phyloP scores from a whole-genome alignment of 2,888 invertebrate genomes.

The Pseudeuparius sepicola region DNA sequence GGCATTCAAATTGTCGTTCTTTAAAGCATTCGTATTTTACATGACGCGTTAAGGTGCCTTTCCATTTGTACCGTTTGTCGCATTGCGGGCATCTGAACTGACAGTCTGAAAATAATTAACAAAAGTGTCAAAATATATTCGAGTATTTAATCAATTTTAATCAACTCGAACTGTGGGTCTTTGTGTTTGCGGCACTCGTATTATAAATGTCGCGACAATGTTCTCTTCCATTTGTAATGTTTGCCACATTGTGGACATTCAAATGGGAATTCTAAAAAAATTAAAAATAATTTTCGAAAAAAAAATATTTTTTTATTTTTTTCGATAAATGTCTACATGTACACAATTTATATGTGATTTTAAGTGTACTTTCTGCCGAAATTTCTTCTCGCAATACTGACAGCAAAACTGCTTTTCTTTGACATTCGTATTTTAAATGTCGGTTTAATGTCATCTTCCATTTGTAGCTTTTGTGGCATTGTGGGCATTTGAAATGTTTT shows the following conservation, averaged over 20 bases:
- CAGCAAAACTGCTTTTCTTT: conserved; percentile 64
- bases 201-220: conserved; percentile 21
- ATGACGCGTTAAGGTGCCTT: conserved; percentile 60
- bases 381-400: conserved; percentile 44
- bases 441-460: conserved; percentile 29
- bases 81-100: conserved; percentile 39
- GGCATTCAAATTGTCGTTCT: conserved; percentile 3
- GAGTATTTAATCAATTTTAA: too few relatives aligned
- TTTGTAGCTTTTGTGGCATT: conserved; percentile 20
- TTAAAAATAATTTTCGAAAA: too few relatives aligned
- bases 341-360: too few relatives aligned
- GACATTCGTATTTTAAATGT: conserved; percentile 60
- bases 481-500: too few relatives aligned
- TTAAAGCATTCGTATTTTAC: conserved; percentile 54
- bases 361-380: conserved; percentile 21
- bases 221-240: conserved; percentile 20
- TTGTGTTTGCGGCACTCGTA: conserved; percentile 26
- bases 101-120: too few relatives aligned
- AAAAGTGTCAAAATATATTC: too few relatives aligned
- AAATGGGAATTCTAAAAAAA: too few relatives aligned
- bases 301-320: too few relatives aligned
- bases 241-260: conserved; percentile 20
- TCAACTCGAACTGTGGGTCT: too few relatives aligned
- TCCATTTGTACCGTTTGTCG: conserved; percentile 62
- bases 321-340: too few relatives aligned